phyloP scores from a whole-genome alignment of 2,888 invertebrate genomes.

The Pammene fasciana region DNA sequence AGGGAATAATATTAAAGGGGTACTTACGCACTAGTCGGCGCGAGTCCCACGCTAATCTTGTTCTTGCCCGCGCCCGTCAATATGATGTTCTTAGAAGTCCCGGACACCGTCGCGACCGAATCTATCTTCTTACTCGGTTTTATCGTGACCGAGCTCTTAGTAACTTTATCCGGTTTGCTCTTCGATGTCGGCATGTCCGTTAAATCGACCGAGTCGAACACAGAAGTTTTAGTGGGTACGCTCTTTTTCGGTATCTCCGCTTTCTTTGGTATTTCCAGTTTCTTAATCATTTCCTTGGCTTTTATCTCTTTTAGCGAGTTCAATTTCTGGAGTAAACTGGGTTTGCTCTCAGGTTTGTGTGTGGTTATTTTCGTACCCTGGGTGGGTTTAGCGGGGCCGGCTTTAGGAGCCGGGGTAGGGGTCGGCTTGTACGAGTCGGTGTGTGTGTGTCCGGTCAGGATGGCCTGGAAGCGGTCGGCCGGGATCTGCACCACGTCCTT shows the following conservation, averaged over 20 bases:
- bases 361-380: neutral
- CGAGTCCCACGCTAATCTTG: constrained; percentile 8
- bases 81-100: constrained; percentile 53
- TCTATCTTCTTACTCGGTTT: constrained; percentile 20
- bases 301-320: neutral
- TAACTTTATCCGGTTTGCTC: constrained; percentile 3
- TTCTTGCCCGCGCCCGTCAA: constrained; percentile 46
- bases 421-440: neutral
- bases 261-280: neutral
- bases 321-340: neutral
- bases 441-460: neutral
- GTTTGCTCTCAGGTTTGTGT: constrained; percentile 8
- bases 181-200: constrained; percentile 36
- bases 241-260: constrained; percentile 5
- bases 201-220: constrained; percentile 41
- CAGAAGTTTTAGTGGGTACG: neutral
- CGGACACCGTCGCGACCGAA: constrained; percentile 36
- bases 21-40: constrained; percentile 33
- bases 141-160: neutral
- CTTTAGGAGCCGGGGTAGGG: neutral
- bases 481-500: constrained; percentile 69
- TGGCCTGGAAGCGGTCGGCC: constrained; percentile 49
- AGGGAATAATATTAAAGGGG: neutral
- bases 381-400: neutral
- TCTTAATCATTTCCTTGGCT: neutral